These are phyloP conservation scores for Parazoanthus swiftii DNA, from an alignment of 92 coral and sea anemone genomes.

Conservation along the genomic window DNA sequence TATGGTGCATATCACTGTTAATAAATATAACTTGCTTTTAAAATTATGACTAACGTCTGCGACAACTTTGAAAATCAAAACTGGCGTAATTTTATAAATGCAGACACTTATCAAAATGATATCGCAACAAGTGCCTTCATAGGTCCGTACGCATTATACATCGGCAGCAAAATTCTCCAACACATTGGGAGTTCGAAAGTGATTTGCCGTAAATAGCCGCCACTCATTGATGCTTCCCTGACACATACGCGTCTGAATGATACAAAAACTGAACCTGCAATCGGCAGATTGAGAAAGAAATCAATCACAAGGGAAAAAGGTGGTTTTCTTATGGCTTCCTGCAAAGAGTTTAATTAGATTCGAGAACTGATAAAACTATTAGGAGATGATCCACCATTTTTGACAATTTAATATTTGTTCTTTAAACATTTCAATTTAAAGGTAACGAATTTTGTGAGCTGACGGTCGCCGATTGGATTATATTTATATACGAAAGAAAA, in stretches of 20 bases:
- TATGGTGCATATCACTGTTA: not conserved
- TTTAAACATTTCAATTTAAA: too few species aligned
- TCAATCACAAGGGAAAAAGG: not conserved
- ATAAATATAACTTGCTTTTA: not conserved
- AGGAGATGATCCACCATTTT: not conserved
- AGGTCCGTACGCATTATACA: not conserved
- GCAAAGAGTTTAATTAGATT: not conserved
- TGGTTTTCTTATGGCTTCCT: not conserved
- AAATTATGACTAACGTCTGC: not conserved
- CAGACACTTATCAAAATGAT: not conserved
- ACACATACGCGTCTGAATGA: not conserved
- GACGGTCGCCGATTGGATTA: not conserved
- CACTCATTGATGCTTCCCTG: not conserved
- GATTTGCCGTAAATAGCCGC: not conserved
- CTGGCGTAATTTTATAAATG: not conserved
- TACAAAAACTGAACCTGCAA: not conserved
- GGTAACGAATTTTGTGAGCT: not conserved
- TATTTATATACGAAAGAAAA: not conserved
- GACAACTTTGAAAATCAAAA: not conserved
- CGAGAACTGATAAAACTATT: not conserved
- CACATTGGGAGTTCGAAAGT: not conserved
- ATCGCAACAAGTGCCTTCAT: not conserved
- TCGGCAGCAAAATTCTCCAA: not conserved
- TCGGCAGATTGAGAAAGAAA: not conserved
- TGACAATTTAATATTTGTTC: too few species aligned